A percentile compares a stretch with the other conserved stretches of the same genome.
Evolutionary conservation across 1,140 invertebrate species (phyloP).

Genomic region (Yoshiicerus persimilis): DNA sequence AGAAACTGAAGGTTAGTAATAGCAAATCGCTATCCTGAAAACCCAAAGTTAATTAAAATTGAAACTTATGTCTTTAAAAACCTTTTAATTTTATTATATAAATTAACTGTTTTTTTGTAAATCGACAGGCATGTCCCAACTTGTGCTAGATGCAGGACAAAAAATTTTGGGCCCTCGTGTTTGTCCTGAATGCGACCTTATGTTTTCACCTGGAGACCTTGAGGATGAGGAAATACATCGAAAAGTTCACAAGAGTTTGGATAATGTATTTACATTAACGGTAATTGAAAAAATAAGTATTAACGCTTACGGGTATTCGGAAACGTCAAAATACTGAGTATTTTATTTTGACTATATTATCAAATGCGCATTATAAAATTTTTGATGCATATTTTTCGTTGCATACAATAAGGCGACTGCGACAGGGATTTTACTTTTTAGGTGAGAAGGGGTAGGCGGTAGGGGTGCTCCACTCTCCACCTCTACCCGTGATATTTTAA

Average conservation of each 20-base stretch:
- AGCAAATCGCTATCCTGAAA: too few species aligned
- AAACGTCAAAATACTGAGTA: not conserved
- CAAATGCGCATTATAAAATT: not conserved
- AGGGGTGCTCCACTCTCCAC: too few species aligned
- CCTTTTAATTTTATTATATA: not conserved
- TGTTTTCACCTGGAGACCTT: conserved; percentile 47
- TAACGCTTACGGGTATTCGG: too few species aligned
- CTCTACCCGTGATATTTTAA: too few species aligned
- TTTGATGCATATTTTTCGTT: not conserved
- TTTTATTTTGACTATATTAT: not conserved
- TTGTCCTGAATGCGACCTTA: conserved; percentile 44
- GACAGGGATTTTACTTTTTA: too few species aligned
- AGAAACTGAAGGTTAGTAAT: conserved; percentile 46
- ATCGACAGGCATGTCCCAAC: conserved; percentile 41
- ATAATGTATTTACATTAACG: conserved; percentile 39
- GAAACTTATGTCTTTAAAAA: not conserved
- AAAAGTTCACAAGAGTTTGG: conserved; percentile 41
- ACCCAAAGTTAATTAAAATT: too few species aligned
- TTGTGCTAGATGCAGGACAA: conserved; percentile 46
- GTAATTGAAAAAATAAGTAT: conserved; percentile 30
- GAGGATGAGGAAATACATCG: conserved; percentile 45
- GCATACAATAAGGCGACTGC: too few species aligned
- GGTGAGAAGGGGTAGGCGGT: too few species aligned
- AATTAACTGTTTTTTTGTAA: not conserved
- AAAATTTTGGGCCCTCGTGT: conserved; percentile 41